These are phyloP conservation scores for Coptodon rendalli DNA, from an alignment of 2,113 vertebrate species.

Conservation along the genomic window DNA sequence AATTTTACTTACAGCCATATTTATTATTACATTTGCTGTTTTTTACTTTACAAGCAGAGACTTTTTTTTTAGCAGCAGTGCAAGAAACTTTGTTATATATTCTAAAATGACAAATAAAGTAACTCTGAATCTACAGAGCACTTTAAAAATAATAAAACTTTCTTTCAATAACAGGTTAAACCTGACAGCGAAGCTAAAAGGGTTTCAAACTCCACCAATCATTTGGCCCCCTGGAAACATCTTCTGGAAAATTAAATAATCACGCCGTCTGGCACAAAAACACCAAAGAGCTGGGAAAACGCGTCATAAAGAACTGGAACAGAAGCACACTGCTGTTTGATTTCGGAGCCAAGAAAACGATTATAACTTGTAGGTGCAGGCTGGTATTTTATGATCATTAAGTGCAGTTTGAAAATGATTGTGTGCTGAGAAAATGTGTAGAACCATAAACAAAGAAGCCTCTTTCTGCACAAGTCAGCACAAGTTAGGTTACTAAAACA, in stretches of 20 bases:
- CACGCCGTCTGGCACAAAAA: rapidly evolving
- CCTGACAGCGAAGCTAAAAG: neutral
- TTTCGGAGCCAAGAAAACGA: neutral
- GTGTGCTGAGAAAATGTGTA: neutral
- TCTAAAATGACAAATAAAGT: neutral
- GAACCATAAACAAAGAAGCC: neutral
- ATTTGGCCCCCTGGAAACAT: neutral
- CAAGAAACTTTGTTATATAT: rapidly evolving
- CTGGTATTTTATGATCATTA: neutral
- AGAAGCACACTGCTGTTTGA: neutral
- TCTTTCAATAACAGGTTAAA: neutral
- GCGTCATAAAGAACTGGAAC: neutral
- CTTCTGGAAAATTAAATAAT: neutral
- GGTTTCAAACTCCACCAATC: neutral
- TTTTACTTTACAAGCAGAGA: neutral
- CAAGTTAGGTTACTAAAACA: neutral
- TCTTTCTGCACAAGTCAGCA: neutral
- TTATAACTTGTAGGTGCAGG: neutral
- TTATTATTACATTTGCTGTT: neutral
- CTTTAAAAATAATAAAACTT: neutral
- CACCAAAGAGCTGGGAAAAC: neutral
- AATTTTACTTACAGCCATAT: neutral
- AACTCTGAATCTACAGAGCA: neutral
- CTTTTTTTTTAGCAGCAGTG: neutral
- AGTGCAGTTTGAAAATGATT: neutral